Conservation (phyloP, 2,888 invertebrate species). For the Thymelicus sylvestris region DNA sequence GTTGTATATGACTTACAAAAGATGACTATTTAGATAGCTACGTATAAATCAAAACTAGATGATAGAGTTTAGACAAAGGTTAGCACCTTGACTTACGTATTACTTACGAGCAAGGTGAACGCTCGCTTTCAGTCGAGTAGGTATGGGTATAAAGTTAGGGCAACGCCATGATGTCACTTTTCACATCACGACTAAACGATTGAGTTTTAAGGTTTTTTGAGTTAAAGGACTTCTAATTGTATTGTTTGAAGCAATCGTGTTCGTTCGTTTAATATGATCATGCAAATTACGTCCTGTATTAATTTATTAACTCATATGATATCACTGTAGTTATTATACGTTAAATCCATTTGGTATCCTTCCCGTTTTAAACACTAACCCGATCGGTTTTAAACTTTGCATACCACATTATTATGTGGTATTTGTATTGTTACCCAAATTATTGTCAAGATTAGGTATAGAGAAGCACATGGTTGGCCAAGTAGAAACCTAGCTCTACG, state of each 20-base stretch:
- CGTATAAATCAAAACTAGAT: constrained; percentile 35
- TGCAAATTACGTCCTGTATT: too few species aligned
- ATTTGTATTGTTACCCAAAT: too few species aligned
- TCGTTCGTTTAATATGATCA: too few species aligned
- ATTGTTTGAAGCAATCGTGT: background rate
- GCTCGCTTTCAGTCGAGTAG: constrained; percentile 49
- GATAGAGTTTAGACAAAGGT: constrained; percentile 41
- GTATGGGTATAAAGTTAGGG: constrained; percentile 48
- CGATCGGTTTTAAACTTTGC: too few species aligned
- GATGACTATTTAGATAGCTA: constrained; percentile 35
- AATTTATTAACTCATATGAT: too few species aligned
- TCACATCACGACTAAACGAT: constrained; percentile 20
- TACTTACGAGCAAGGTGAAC: constrained; percentile 49
- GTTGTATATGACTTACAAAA: constrained; percentile 12
- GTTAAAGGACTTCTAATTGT: background rate
- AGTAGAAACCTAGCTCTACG: too few species aligned
- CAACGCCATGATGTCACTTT: constrained; percentile 25
- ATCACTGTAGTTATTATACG: too few species aligned
- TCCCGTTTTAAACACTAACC: too few species aligned
- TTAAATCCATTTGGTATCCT: too few species aligned
- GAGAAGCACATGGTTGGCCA: too few species aligned
- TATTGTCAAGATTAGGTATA: too few species aligned
- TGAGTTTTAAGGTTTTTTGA: background rate
- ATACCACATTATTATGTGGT: too few species aligned
- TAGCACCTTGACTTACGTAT: constrained; percentile 47